A percentile compares a stretch with the other conserved stretches of the same genome.
Conservation (phyloP, 2,888 invertebrate genomes). For the Dryobota labecula region DNA sequence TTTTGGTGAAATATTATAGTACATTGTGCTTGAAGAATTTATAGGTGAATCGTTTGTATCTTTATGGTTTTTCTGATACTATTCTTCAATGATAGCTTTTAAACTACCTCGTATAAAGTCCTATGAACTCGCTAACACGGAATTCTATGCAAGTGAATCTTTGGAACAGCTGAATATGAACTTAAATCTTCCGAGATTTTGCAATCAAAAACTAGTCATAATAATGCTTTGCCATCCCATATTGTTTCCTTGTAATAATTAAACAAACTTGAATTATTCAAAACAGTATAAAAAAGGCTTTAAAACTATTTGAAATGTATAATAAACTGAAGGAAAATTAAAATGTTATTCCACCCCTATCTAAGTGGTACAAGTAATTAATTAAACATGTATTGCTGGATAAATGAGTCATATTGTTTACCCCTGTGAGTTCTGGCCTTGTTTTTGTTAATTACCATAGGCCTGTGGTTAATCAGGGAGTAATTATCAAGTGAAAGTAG, state of each 20-base stretch:
- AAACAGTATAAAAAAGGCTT: too few species aligned
- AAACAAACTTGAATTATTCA: too few species aligned
- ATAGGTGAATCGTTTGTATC: neutral
- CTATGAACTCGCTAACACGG: neutral
- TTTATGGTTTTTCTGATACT: neutral
- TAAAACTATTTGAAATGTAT: neutral
- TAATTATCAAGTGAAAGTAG: conserved; percentile 34
- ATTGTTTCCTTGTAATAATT: too few species aligned
- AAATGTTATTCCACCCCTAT: conserved; percentile 6
- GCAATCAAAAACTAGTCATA: neutral
- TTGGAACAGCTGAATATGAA: conserved; percentile 1
- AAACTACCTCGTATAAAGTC: neutral
- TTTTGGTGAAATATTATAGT: neutral
- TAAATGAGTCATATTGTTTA: conserved; percentile 52
- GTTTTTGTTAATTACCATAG: conserved; percentile 45
- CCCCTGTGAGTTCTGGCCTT: conserved; percentile 42
- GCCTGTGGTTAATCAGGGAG: conserved; percentile 25
- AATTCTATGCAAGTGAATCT: neutral
- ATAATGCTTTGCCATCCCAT: too few species aligned
- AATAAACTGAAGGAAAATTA: conserved; percentile 1
- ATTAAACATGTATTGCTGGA: conserved; percentile 32
- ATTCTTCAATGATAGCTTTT: neutral
- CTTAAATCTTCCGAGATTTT: neutral
- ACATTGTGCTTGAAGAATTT: conserved; percentile 12
- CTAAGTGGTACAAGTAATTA: conserved; percentile 15